Conservation (phyloP, 2,113 vertebrate species). For the Vicugna pacos region DNA sequence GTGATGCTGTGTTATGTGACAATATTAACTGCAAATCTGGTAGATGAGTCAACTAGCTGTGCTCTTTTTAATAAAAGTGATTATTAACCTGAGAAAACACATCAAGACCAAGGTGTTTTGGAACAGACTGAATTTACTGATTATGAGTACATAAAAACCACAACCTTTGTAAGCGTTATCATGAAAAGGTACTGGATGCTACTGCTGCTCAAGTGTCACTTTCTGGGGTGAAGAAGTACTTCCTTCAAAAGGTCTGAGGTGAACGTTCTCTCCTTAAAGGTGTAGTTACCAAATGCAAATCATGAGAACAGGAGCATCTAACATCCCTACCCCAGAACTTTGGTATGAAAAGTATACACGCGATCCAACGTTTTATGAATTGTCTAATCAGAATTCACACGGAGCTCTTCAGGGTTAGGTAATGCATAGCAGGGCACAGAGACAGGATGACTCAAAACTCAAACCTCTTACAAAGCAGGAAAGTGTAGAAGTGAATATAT, state of each 20-base stretch:
- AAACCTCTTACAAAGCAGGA: background rate
- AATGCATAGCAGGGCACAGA: background rate
- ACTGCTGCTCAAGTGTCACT: background rate
- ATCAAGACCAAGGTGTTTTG: background rate
- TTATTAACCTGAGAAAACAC: slow-evolving; percentile 23
- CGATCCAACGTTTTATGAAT: background rate
- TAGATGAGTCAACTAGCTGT: background rate
- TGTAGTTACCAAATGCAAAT: background rate
- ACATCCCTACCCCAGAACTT: background rate
- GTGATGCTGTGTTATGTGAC: background rate
- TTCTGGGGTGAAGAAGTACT: background rate
- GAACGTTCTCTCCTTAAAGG: background rate
- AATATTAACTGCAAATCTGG: background rate
- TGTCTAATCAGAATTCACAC: background rate
- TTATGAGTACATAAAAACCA: background rate
- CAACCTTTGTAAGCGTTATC: background rate
- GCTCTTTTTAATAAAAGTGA: background rate
- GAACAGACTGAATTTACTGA: background rate
- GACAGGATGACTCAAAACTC: background rate
- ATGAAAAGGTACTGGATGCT: background rate
- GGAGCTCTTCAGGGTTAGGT: background rate
- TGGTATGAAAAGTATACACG: background rate
- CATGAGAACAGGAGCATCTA: background rate
- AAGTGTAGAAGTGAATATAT: background rate
- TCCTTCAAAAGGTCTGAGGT: background rate